phyloP scores from a whole-genome alignment of 64 coral and sea anemone genomes.

The Orbicella faveolata region DNA sequence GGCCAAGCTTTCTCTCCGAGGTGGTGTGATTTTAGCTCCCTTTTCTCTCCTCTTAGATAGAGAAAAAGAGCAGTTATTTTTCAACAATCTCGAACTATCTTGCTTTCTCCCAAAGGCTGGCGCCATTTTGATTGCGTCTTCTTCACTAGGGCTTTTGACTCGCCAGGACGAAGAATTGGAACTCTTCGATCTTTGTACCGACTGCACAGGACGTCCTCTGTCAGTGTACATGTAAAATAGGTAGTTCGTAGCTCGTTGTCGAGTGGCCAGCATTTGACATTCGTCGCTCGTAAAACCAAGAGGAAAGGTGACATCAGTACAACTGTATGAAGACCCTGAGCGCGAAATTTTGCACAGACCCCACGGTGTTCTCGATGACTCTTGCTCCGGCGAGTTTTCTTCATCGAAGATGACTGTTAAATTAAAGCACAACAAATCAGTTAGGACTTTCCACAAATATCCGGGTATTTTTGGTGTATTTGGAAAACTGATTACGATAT shows the following conservation, averaged over 20 bases:
- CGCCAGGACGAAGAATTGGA: neutral
- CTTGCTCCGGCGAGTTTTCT: neutral
- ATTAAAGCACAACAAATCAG: neutral
- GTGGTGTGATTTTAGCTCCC: neutral
- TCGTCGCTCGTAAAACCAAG: constrained; percentile 26
- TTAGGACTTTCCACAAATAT: no score
- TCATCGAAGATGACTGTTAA: neutral
- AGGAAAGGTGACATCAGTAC: constrained; percentile 6
- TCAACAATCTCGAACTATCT: neutral
- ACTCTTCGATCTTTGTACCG: neutral
- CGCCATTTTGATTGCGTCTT: neutral
- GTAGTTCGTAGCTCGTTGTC: constrained; percentile 52
- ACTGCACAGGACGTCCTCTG: neutral
- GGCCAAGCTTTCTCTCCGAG: neutral
- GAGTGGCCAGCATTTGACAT: constrained; percentile 36
- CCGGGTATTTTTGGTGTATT: no score
- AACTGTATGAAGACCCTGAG: neutral
- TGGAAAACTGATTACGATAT: no score
- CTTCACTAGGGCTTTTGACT: neutral
- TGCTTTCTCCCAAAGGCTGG: neutral
- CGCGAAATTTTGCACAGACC: neutral
- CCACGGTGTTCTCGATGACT: neutral
- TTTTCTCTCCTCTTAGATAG: neutral
- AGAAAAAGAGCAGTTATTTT: neutral
- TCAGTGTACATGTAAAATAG: constrained; percentile 8